Percentiles rank a stretch among this genome's conserved stretches.
These are phyloP conservation scores for Diceros bicornis DNA, from an alignment of 2,797 vertebrate genomes.

Conservation along the genomic window DNA sequence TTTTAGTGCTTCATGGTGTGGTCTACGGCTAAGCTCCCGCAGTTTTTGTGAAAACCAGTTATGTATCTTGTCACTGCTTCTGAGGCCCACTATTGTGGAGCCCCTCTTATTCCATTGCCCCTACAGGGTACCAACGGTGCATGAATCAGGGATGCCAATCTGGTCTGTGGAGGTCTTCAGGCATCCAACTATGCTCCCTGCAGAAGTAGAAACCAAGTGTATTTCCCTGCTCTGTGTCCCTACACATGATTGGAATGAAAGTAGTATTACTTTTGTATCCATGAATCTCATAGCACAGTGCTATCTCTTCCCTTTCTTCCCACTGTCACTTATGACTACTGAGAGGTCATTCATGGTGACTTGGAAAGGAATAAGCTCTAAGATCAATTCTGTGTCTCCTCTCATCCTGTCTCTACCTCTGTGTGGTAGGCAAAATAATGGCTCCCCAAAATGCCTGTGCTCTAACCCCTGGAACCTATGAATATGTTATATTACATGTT, in stretches of 20 bases:
- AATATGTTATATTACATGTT: not conserved
- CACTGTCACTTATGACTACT: not conserved
- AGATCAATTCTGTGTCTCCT: not conserved
- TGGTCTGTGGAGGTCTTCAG: not conserved
- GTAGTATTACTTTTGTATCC: not conserved
- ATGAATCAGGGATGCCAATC: not conserved
- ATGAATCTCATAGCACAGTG: not conserved
- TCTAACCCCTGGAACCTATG: not conserved
- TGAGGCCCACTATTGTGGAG: not conserved
- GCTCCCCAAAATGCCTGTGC: not conserved
- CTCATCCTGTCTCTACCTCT: not conserved
- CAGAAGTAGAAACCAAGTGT: not conserved
- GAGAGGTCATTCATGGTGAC: not conserved
- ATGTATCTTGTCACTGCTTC: not conserved
- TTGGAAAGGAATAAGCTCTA: not conserved
- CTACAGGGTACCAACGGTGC: not conserved
- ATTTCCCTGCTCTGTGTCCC: not conserved
- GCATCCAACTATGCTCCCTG: not conserved
- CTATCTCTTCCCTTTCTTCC: not conserved
- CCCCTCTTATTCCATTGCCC: not conserved
- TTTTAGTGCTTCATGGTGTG: not conserved
- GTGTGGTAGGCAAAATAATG: not conserved
- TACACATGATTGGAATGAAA: not conserved
- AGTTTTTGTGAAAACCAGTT: not conserved
- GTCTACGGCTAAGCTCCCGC: not conserved